These are phyloP conservation scores for Mareca penelope DNA, from an alignment of 2,797 vertebrate genomes.

Conservation along the genomic window DNA sequence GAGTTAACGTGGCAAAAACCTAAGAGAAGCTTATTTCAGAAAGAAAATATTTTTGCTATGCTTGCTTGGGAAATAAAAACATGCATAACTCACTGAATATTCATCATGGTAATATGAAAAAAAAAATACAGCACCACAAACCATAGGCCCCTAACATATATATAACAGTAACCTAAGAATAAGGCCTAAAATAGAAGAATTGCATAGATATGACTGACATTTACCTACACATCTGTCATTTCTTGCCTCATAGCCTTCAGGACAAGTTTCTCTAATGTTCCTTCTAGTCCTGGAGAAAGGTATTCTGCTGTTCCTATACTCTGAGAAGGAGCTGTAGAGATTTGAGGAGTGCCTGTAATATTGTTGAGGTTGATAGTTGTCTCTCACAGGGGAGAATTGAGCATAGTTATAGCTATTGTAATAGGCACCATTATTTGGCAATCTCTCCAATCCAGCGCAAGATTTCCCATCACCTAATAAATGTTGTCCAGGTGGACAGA, in stretches of 20 bases:
- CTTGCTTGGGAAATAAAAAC: neutral
- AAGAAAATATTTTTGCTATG: neutral
- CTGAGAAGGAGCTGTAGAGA: slow-evolving; percentile 88
- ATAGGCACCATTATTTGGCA: slow-evolving; percentile 86
- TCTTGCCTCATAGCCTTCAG: slow-evolving; percentile 87
- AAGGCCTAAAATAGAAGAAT: slow-evolving; percentile 54
- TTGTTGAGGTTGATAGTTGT: slow-evolving; percentile 82
- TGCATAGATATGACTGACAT: slow-evolving; percentile 77
- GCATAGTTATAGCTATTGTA: slow-evolving; percentile 87
- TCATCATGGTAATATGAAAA: neutral
- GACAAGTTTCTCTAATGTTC: slow-evolving; percentile 85
- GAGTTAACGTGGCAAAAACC: neutral
- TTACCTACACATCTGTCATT: slow-evolving; percentile 92
- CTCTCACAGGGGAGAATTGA: slow-evolving; percentile 83
- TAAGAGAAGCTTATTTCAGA: neutral
- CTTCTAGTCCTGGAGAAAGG: slow-evolving; percentile 82
- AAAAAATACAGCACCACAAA: neutral
- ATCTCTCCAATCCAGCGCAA: slow-evolving; percentile 93
- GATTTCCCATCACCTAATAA: slow-evolving; percentile 96
- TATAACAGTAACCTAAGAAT: neutral
- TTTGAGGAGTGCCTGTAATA: slow-evolving; percentile 93
- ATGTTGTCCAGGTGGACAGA: slow-evolving; percentile 91
- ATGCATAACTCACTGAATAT: neutral
- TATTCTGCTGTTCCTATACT: slow-evolving; percentile 84
- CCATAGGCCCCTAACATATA: neutral